Conservation (phyloP, 2,797 vertebrate species). For the Onychomys torridus region DNA sequence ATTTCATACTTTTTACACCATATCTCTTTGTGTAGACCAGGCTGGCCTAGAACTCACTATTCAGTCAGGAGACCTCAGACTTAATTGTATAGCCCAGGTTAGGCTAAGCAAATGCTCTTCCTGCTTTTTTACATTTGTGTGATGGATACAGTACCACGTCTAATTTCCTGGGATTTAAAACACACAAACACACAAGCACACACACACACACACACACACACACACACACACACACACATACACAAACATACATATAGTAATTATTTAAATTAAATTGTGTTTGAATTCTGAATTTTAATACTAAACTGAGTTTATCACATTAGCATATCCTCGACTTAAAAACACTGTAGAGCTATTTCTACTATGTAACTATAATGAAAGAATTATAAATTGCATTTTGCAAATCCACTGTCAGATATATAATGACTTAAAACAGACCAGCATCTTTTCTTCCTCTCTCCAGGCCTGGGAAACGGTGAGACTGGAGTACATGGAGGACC, state of each 20-base stretch:
- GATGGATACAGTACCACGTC: background rate
- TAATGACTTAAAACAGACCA: background rate
- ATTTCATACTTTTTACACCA: background rate
- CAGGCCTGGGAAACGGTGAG: constrained; percentile 96
- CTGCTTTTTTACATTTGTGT: background rate
- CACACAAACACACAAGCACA: background rate
- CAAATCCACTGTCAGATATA: background rate
- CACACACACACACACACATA: background rate
- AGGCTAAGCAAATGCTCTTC: background rate
- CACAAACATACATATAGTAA: background rate
- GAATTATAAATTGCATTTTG: constrained; percentile 42
- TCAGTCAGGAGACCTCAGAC: background rate
- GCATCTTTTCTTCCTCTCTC: constrained; percentile 46
- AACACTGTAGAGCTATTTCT: constrained; percentile 24
- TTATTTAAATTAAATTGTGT: constrained; percentile 21
- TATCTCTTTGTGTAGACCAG: background rate
- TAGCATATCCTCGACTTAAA: constrained; percentile 44
- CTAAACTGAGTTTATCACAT: background rate
- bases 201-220: too few relatives aligned
- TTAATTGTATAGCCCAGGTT: background rate
- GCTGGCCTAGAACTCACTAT: background rate
- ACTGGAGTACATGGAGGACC: constrained; percentile 92
- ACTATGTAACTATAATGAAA: background rate
- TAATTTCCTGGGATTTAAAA: constrained; percentile 35
- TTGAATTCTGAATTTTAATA: constrained; percentile 57